Evolutionary conservation across 2,113 vertebrate species (phyloP), one percentile per base, ranked within the genome.

Genomic region (Alaudala cheleensis): DNA sequence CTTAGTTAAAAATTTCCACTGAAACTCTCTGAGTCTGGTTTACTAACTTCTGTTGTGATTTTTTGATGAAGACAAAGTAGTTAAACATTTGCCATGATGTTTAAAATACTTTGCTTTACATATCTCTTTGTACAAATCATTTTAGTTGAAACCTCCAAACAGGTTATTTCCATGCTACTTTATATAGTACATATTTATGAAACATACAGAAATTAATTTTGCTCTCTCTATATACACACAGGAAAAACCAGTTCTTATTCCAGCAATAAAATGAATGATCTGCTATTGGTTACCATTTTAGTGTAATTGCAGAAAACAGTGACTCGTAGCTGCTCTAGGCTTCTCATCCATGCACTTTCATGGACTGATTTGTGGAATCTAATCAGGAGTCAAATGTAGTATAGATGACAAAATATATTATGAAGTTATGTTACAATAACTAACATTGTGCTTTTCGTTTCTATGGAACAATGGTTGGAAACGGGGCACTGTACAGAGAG

Each of bases 131-230:
- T 62, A 60, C 14, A n/a, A 80, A 66, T 54, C 2, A 23, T 71
- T 82, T 71, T n/a, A 71, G 31, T 54, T 66, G 44, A 86, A 86
- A 66, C 11, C 4, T 19, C 37, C n/a, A 54, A 83, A 81, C 39
- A 42, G 69, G 76, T 69, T 92, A 21, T 95, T 97, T 96, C 96
- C 81, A 47, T 91, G 67, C 45, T 88, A 69, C 34, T 72, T 39
- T 91, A 34, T 77, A 71, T 76, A 88, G 87, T 88, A 73, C 70
- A 7, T 94, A 91, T 95, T 97, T 97, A 95, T 94, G 94, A 91
- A 97, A 79, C 78, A 95, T 82, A 47, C 50, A 83, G 28, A 95
- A 90, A 87, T 85, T 92, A 95, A 78, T 82, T 82, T 66, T 78
- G 37, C 26, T n/a, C 28, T 81, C 12, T 96, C 1, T 77, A 22